Percentiles rank a stretch among this genome's conserved stretches.
phyloP scores from a whole-genome alignment of 2,113 vertebrate genomes.

The Rhea americana region DNA sequence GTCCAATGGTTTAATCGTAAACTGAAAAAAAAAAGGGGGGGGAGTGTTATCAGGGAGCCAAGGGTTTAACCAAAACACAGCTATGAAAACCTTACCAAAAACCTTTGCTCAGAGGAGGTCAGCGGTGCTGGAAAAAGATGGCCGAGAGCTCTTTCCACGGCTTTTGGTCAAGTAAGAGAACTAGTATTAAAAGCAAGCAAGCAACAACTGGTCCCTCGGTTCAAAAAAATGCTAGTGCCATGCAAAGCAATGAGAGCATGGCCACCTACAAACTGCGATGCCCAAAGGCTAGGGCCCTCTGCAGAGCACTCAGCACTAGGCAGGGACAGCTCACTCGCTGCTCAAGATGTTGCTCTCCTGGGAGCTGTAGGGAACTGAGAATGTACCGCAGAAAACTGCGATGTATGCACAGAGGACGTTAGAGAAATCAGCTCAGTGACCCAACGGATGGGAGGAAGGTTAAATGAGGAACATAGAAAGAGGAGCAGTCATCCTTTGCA shows the following conservation, averaged over 20 bases:
- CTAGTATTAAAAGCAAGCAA: conserved; percentile 4
- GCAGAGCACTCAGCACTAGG: not conserved
- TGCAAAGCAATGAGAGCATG: not conserved
- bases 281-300: not conserved
- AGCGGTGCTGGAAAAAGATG: not conserved
- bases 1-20: conserved; percentile 95
- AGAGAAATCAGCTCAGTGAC: not conserved
- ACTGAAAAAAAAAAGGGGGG: conserved; percentile 77
- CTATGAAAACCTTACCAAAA: conserved; percentile 16
- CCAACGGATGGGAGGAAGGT: not conserved
- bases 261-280: not conserved
- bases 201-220: not conserved
- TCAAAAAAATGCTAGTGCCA: not conserved
- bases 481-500: not conserved
- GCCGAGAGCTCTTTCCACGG: not conserved
- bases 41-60: conserved; percentile 6
- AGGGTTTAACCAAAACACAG: not conserved
- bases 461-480: not conserved
- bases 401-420: not conserved
- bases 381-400: not conserved
- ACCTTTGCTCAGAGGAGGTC: conserved; percentile 16
- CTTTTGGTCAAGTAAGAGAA: not conserved
- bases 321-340: not conserved
- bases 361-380: not conserved
- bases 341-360: not conserved